Conservation (phyloP, 1,140 invertebrate species). For the Drosophila azteca region DNA sequence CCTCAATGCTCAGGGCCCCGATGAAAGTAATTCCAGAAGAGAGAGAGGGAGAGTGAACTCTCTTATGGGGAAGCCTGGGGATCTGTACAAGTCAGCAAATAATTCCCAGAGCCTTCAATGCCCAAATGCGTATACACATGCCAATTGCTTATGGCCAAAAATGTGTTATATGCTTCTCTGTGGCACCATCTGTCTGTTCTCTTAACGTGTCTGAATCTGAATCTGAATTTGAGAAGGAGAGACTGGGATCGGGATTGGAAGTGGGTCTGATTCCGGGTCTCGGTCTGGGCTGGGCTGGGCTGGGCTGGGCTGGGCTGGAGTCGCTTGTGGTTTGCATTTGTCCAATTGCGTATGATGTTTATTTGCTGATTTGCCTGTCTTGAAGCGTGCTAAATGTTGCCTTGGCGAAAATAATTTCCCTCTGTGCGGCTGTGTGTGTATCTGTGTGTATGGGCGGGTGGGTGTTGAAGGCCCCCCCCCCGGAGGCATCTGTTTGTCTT, state of each 20-base stretch:
- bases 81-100: conserved; percentile 44
- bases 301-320: conserved; percentile 1
- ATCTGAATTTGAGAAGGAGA: neutral
- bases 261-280: conserved; percentile 16
- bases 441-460: neutral
- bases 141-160: conserved; percentile 40
- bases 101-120: conserved; percentile 48
- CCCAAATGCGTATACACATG: conserved; percentile 4
- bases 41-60: too few relatives aligned
- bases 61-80: neutral
- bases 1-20: conserved; percentile 24
- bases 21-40: conserved; percentile 28
- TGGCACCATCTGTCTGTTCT: conserved; percentile 51
- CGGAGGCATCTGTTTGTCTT: conserved; percentile 68
- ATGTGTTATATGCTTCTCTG: conserved; percentile 33
- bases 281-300: too few relatives aligned
- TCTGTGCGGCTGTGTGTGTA: conserved; percentile 29
- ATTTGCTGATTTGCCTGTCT: conserved; percentile 76
- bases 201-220: neutral
- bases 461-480: conserved; percentile 27
- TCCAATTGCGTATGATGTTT: conserved; percentile 69
- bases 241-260: too few relatives aligned
- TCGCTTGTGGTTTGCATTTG: conserved; percentile 65
- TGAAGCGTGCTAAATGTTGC: conserved; percentile 76
- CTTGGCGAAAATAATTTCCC: conserved; percentile 75